A percentile compares a stretch with the other conserved stretches of the same genome.
These are phyloP conservation scores for Platysteira castanea DNA, from an alignment of 2,113 vertebrate species.

Conservation along the genomic window DNA sequence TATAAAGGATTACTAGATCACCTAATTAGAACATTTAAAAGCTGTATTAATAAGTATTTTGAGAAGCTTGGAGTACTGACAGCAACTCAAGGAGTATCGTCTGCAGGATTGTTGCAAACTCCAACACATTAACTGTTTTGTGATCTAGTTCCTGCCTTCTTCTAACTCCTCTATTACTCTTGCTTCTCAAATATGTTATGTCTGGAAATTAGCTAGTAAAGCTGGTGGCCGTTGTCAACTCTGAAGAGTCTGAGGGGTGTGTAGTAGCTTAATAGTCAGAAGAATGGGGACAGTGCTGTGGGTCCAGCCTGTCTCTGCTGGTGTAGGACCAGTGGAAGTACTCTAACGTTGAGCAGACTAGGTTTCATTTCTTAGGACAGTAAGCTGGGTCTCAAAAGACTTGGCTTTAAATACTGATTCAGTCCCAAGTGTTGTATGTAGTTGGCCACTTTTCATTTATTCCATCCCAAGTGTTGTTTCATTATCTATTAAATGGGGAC, in stretches of 20 bases:
- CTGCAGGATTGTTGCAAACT: not conserved
- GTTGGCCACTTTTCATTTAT: not conserved
- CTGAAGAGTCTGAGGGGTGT: not conserved
- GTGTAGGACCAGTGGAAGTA: not conserved
- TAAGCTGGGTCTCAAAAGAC: not conserved
- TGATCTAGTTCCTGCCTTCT: not conserved
- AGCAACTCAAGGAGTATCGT: fast-evolving
- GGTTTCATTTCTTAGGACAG: not conserved
- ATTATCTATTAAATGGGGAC: not conserved
- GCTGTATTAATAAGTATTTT: not conserved
- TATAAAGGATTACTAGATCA: not conserved
- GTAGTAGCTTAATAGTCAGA: not conserved
- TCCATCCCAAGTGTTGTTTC: not conserved
- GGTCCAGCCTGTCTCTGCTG: not conserved
- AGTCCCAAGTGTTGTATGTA: not conserved
- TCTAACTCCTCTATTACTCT: not conserved
- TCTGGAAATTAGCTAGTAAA: not conserved
- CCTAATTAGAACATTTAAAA: not conserved
- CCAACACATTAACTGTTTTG: not conserved
- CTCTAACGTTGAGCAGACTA: not conserved
- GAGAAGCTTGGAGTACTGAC: not conserved
- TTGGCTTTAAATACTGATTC: not conserved
- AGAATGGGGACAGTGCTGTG: not conserved
- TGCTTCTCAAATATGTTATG: not conserved
- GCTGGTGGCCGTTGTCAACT: not conserved